phyloP scores from a whole-genome alignment of 2,888 invertebrate species.

The Zaprionus bogoriensis region DNA sequence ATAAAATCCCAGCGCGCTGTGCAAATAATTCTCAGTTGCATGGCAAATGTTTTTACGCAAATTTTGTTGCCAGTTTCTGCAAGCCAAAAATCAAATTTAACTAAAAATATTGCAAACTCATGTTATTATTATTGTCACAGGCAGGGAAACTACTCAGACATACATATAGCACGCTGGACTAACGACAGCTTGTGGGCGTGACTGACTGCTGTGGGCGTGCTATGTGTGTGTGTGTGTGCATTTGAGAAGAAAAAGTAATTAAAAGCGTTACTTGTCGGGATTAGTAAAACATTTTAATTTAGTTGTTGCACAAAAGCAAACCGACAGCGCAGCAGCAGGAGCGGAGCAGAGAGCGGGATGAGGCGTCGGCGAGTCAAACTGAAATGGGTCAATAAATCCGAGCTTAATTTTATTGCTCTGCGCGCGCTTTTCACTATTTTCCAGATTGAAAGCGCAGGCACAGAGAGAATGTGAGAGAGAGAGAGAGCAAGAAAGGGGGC shows the following conservation, averaged over 20 bases:
- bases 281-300: conserved; percentile 75
- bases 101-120: conserved; percentile 11
- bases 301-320: conserved; percentile 69
- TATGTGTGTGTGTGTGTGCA: conserved; percentile 44
- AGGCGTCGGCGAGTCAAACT: conserved; percentile 59
- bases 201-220: neutral
- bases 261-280: conserved; percentile 74
- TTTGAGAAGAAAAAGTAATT: conserved; percentile 71
- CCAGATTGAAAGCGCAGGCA: neutral
- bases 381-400: conserved; percentile 77
- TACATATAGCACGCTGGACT: conserved; percentile 3
- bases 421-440: conserved; percentile 48
- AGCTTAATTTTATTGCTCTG: conserved; percentile 78
- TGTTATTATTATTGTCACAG: conserved; percentile 20
- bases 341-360: neutral
- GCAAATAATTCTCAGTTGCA: conserved; percentile 4
- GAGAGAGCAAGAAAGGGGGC: conserved; percentile 1
- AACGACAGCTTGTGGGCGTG: neutral
- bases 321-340: conserved; percentile 18
- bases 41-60: neutral
- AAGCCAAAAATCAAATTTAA: conserved; percentile 16
- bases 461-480: neutral
- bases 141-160: neutral
- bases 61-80: conserved; percentile 11
- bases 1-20: neutral